These are phyloP conservation scores for Columbina picui DNA, from an alignment of 2,113 vertebrate species.

Conservation along the genomic window DNA sequence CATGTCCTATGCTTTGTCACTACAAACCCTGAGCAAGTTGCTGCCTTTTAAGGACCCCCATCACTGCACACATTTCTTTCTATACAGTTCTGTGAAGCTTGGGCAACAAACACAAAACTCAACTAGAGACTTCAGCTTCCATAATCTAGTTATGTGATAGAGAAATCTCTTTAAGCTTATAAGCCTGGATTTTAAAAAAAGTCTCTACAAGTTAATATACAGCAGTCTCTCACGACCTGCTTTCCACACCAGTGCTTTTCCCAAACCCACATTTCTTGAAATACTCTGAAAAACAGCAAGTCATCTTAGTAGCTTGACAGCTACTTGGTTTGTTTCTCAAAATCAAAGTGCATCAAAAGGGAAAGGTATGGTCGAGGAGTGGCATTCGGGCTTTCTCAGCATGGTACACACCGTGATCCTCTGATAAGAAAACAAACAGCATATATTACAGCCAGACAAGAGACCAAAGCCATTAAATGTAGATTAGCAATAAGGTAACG, in stretches of 20 bases:
- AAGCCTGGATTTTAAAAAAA: neutral
- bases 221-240: neutral
- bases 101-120: neutral
- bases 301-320: neutral
- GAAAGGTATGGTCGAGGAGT: neutral
- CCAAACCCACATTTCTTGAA: neutral
- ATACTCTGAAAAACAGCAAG: neutral
- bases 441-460: neutral
- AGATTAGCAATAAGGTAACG: neutral
- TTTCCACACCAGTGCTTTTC: neutral
- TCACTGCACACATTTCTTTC: neutral
- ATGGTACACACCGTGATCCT: no score
- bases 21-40: neutral
- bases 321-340: neutral
- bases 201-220: neutral
- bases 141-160: neutral
- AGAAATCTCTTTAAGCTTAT: neutral
- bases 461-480: neutral
- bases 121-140: neutral
- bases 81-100: neutral
- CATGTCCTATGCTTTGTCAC: rapidly evolving
- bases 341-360: neutral
- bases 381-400: neutral
- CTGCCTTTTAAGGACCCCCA: neutral
- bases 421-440: neutral